A percentile compares a stretch with the other conserved stretches of the same genome.
phyloP scores from a whole-genome alignment of 2,888 invertebrate genomes.

The Tachystola acroxantha region DNA sequence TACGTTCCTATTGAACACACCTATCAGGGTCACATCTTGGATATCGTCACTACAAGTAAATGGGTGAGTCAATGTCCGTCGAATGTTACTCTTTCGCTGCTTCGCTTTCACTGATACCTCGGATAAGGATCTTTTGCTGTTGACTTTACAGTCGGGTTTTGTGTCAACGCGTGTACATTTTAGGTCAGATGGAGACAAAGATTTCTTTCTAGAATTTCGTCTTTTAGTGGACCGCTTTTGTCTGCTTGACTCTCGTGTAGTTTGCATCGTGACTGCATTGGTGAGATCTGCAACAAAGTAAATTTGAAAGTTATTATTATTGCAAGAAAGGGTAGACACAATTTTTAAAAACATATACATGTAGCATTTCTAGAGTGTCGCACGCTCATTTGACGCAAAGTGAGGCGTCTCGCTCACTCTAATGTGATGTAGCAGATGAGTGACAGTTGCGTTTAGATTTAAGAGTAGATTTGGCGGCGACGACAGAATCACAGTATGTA shows the following conservation, averaged over 20 bases:
- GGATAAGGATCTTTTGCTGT: conserved; percentile 61
- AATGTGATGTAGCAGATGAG: too few species aligned
- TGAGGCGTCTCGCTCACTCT: too few species aligned
- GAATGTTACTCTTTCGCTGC: conserved; percentile 69
- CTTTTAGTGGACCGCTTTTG: conserved; percentile 68
- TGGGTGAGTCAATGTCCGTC: conserved; percentile 71
- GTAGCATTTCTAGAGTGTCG: too few species aligned
- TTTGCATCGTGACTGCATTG: conserved; percentile 67
- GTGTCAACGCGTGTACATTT: conserved; percentile 52
- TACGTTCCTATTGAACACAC: conserved; percentile 47
- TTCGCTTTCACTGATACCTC: conserved; percentile 71
- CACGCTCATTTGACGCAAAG: too few species aligned
- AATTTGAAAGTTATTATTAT: too few species aligned
- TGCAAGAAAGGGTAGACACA: too few species aligned
- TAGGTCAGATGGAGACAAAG: conserved; percentile 67
- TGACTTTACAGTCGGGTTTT: conserved; percentile 55
- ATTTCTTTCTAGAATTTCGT: conserved; percentile 71
- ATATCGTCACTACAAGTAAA: conserved; percentile 56
- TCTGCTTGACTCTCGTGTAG: conserved; percentile 62
- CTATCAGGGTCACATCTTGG: conserved; percentile 51
- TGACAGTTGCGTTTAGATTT: too few species aligned
- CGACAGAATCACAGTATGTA: too few species aligned
- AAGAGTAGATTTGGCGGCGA: too few species aligned
- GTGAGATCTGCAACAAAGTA: conserved; percentile 49
- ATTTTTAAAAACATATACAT: too few species aligned